A percentile compares a stretch with the other conserved stretches of the same genome.
Evolutionary conservation across 2,888 invertebrate genomes (phyloP).

Genomic region (Callyntrura sp.): DNA sequence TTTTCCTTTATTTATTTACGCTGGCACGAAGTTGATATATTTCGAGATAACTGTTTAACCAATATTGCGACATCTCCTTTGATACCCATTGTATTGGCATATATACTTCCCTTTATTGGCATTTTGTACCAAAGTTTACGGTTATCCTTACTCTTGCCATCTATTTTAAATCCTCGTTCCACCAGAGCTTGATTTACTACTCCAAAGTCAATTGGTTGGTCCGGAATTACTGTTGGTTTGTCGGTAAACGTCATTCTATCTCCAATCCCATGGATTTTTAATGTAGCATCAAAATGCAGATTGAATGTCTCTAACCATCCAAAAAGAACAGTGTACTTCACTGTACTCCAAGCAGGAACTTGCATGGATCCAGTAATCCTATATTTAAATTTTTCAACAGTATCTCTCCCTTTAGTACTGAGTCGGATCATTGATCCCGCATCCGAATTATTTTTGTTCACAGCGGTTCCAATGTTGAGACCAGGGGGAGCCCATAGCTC

Average conservation of each 20-base stretch:
- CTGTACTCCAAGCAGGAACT: constrained; percentile 22
- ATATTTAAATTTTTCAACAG: constrained; percentile 50
- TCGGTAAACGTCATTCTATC: constrained; percentile 39
- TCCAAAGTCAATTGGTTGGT: constrained; percentile 18
- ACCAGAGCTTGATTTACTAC: neutral
- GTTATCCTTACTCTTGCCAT: neutral
- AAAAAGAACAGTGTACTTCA: constrained; percentile 27
- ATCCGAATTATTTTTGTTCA: neutral
- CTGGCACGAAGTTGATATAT: constrained; percentile 10
- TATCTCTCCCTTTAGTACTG: constrained; percentile 20
- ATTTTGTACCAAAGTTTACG: neutral
- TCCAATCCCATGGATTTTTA: constrained; percentile 42
- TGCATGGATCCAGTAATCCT: constrained; percentile 8
- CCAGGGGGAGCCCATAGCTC: constrained; percentile 35
- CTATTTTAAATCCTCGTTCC: constrained; percentile 19
- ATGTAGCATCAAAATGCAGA: constrained; percentile 7
- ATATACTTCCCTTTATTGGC: constrained; percentile 14
- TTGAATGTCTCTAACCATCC: constrained; percentile 43
- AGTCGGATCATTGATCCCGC: neutral
- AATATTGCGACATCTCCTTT: constrained; percentile 53
- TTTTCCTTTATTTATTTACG: neutral
- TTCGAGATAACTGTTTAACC: neutral
- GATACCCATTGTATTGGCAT: constrained; percentile 28
- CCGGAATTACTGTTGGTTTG: constrained; percentile 2
- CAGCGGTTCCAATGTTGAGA: constrained; percentile 38